phyloP scores from a whole-genome alignment of 2,888 invertebrate genomes.

The Tuberolachnus salignus region DNA sequence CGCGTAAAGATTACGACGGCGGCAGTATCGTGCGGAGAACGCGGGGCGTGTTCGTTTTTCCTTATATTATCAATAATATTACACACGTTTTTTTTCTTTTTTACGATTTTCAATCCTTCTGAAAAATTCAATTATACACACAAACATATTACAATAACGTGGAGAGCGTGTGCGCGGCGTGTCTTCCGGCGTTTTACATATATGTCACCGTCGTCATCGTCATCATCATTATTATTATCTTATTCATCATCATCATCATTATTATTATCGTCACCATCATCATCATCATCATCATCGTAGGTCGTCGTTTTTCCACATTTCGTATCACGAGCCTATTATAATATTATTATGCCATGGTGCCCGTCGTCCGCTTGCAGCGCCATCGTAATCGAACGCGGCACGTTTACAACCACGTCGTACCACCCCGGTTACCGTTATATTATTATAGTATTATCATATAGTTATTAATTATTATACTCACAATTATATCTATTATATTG shows the following conservation, averaged over 20 bases:
- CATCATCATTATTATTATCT: background rate
- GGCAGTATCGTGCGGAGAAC: too few species aligned
- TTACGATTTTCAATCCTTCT: conserved; percentile 31
- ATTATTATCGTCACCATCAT: background rate
- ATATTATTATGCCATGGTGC: background rate
- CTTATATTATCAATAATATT: conserved; percentile 17
- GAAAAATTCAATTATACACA: conserved; percentile 42
- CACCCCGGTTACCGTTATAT: background rate
- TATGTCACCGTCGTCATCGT: background rate
- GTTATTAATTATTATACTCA: background rate
- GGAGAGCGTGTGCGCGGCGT: too few species aligned
- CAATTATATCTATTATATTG: conserved; percentile 2
- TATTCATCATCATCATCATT: background rate
- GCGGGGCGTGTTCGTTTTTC: background rate
- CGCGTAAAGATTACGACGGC: too few species aligned
- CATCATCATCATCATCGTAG: background rate
- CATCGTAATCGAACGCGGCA: background rate
- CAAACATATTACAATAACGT: too few species aligned
- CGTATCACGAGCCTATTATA: background rate
- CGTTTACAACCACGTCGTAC: background rate
- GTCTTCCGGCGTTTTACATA: too few species aligned
- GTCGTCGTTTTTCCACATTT: conserved; percentile 14
- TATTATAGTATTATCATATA: conserved; percentile 7
- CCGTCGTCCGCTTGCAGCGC: background rate
- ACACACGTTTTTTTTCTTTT: conserved; percentile 5